Evolutionary conservation across 2,797 vertebrate species (phyloP).

Genomic region (Hapalemur alaotrensis): DNA sequence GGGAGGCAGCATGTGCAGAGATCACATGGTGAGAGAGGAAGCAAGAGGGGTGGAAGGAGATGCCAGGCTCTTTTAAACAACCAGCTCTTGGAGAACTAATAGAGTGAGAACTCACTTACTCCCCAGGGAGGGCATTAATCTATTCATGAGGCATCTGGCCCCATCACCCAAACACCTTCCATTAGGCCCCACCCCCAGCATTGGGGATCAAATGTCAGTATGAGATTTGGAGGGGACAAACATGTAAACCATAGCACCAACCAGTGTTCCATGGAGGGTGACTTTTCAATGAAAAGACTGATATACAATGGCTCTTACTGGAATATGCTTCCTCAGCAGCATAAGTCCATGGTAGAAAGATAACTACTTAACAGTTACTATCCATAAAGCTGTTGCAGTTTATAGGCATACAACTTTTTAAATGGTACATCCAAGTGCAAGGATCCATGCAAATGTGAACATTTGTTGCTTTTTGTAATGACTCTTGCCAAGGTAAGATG

Average conservation of each 20-base stretch:
- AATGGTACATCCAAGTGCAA: background rate
- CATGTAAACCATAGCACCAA: background rate
- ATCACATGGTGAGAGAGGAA: background rate
- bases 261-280: background rate
- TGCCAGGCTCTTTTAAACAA: background rate
- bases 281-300: conserved; percentile 5
- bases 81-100: background rate
- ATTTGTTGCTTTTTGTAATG: background rate
- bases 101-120: background rate
- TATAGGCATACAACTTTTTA: background rate
- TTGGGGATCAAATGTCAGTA: background rate
- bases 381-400: background rate
- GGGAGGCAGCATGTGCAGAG: background rate
- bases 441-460: background rate
- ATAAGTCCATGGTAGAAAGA: background rate
- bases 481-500: background rate
- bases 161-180: background rate
- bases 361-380: background rate
- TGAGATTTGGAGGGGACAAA: background rate
- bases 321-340: background rate
- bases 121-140: too few species aligned
- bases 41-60: background rate
- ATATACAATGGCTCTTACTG: background rate
- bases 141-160: background rate
- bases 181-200: background rate